These are phyloP conservation scores for Gallinago nigripennis DNA, from an alignment of 2,797 vertebrate species.

Conservation along the genomic window DNA sequence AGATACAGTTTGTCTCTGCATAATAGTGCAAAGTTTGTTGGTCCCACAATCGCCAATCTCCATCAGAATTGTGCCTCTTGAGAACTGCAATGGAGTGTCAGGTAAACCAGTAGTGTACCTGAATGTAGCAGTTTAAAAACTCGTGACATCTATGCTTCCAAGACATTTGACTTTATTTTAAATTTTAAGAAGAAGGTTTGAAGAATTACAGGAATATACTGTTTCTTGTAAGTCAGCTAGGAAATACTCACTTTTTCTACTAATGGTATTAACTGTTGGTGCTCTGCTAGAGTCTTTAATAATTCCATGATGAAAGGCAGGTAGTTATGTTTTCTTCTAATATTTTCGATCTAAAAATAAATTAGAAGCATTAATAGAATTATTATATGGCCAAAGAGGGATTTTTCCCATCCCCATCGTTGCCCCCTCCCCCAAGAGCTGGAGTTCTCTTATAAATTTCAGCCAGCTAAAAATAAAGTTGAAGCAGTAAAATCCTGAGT, in stretches of 20 bases:
- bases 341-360: slow-evolving; percentile 91
- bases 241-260: slow-evolving; percentile 90
- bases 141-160: background rate
- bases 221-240: background rate
- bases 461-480: background rate
- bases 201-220: accelerated
- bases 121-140: background rate
- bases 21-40: background rate
- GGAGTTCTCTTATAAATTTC: background rate
- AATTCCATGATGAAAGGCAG: slow-evolving; percentile 98
- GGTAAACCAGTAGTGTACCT: background rate
- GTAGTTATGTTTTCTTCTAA: slow-evolving; percentile 98
- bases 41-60: background rate
- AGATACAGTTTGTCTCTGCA: background rate
- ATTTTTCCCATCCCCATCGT: accelerated
- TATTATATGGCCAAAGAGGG: background rate
- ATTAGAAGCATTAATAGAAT: background rate
- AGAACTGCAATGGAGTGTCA: background rate
- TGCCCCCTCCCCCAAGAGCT: background rate
- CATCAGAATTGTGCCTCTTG: background rate
- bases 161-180: background rate
- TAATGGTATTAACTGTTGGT: slow-evolving; percentile 95
- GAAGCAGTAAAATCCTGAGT: background rate
- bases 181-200: background rate
- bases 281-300: slow-evolving; percentile 95